Conservation (phyloP, 2,797 vertebrate species). For the Nothura maculosa region DNA sequence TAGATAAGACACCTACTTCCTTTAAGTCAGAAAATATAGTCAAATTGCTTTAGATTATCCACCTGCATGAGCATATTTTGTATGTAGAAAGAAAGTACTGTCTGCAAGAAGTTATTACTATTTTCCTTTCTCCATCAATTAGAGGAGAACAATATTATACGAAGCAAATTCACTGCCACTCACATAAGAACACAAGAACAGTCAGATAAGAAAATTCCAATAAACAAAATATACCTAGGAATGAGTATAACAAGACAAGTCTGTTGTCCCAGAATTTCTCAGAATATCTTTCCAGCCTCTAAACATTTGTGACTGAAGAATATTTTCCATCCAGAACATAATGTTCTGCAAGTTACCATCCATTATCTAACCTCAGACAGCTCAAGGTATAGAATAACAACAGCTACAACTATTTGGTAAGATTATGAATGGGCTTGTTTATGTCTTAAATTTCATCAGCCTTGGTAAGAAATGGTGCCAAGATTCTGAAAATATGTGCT, state of each 20-base stretch:
- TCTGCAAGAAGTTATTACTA: conserved; percentile 7
- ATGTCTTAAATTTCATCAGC: not conserved
- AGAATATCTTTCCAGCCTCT: not conserved
- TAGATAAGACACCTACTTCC: conserved; percentile 77
- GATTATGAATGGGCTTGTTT: not conserved
- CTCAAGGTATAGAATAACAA: not conserved
- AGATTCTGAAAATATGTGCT: not conserved
- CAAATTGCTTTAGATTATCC: conserved; percentile 42
- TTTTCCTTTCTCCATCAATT: not conserved
- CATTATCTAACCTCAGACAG: not conserved
- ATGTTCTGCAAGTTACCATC: not conserved
- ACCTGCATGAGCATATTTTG: conserved; percentile 6
- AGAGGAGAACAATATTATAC: not conserved
- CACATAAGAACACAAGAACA: not conserved
- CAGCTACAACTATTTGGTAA: not conserved
- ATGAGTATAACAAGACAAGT: not conserved
- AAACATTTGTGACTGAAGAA: not conserved
- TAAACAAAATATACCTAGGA: not conserved
- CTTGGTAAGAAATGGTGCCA: not conserved
- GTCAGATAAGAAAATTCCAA: not conserved
- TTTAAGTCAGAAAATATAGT: conserved; percentile 58
- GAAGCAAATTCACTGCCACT: not conserved
- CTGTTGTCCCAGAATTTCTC: not conserved
- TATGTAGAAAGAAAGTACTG: not conserved
- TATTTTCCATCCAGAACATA: fast-evolving